A percentile compares a stretch with the other conserved stretches of the same genome.
These are phyloP conservation scores for Budorcas taxicolor DNA, from an alignment of 2,113 vertebrate genomes.

Conservation along the genomic window DNA sequence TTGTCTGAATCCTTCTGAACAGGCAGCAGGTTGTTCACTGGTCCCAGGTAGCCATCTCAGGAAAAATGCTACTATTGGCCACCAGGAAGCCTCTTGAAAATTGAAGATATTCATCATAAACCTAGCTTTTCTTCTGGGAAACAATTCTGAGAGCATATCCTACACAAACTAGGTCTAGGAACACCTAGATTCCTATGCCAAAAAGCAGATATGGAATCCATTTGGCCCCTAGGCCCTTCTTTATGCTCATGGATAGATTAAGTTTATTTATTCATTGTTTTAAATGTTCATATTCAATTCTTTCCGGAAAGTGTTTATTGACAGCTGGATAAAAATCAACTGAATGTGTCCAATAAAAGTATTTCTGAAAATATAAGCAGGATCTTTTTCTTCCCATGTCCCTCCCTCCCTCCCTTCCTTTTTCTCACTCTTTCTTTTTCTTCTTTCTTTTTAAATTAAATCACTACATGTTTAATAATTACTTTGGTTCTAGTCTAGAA, in stretches of 20 bases:
- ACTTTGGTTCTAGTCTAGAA: background rate
- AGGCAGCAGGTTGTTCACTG: background rate
- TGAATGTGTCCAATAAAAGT: background rate
- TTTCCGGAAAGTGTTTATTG: background rate
- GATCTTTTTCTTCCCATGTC: background rate
- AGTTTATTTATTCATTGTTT: background rate
- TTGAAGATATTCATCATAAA: background rate
- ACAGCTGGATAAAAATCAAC: conserved; percentile 21
- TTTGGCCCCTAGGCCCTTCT: background rate
- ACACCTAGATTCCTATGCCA: background rate
- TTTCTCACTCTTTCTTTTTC: background rate
- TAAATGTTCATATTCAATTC: background rate
- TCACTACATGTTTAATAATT: background rate
- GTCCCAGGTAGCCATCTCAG: background rate
- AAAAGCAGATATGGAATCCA: background rate
- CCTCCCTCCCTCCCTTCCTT: background rate
- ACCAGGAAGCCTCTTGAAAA: background rate
- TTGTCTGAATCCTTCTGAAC: background rate
- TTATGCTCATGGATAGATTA: background rate
- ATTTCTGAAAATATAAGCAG: conserved; percentile 6
- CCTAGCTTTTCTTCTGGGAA: background rate
- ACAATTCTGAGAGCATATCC: background rate
- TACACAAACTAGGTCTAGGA: background rate
- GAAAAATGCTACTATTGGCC: background rate
- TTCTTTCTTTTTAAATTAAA: background rate